phyloP scores from a whole-genome alignment of 2,888 invertebrate species.

The Cantharis flavilabris region DNA sequence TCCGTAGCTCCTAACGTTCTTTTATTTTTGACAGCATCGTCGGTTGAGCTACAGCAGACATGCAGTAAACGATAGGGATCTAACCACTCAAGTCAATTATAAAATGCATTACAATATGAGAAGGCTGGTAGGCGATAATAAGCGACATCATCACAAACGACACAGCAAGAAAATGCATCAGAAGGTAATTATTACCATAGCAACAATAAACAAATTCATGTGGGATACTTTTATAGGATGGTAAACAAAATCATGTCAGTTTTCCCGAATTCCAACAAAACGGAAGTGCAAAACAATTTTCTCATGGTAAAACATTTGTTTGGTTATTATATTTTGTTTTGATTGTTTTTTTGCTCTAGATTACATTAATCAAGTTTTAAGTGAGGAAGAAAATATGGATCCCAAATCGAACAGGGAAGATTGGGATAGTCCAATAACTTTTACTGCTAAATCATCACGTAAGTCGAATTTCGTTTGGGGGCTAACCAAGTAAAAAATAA shows the following conservation, averaged over 20 bases:
- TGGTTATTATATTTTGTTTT: not conserved
- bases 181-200: slow-evolving; percentile 63
- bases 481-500: not conserved
- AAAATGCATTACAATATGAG: slow-evolving; percentile 90
- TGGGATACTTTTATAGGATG: slow-evolving; percentile 62
- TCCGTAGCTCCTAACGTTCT: not conserved
- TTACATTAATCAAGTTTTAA: slow-evolving; percentile 83
- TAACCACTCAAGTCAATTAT: slow-evolving; percentile 85
- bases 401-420: slow-evolving; percentile 68
- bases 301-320: slow-evolving; percentile 69
- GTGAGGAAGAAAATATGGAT: slow-evolving; percentile 64
- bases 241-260: slow-evolving; percentile 85
- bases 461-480: slow-evolving; percentile 57
- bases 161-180: slow-evolving; percentile 78
- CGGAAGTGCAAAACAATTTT: slow-evolving; percentile 84
- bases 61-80: slow-evolving; percentile 86
- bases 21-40: slow-evolving; percentile 70
- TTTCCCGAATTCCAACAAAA: slow-evolving; percentile 90
- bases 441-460: slow-evolving; percentile 88
- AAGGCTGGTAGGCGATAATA: slow-evolving; percentile 83
- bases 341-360: slow-evolving; percentile 59
- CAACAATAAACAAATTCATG: slow-evolving; percentile 17
- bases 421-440: slow-evolving; percentile 87
- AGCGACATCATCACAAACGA: slow-evolving; percentile 73
- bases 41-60: slow-evolving; percentile 89